Evolutionary conservation across 53 echinoderm and acorn worm species (phyloP).

Genomic region (Luidia sarsii): DNA sequence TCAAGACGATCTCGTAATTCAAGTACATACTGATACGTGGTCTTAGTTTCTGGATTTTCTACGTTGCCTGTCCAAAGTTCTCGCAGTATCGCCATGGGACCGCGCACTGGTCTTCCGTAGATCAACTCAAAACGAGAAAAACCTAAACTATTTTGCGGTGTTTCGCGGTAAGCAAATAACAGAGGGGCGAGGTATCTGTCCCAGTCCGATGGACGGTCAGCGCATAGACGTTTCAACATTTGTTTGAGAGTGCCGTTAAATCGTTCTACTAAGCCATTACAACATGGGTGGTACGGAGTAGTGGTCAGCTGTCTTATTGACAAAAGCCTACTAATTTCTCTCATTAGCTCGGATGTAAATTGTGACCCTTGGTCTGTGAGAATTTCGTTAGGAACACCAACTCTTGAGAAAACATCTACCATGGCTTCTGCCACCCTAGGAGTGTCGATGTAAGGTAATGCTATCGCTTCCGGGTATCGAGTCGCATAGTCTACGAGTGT

Average conservation of each 20-base stretch:
- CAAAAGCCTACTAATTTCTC: conserved; percentile 43
- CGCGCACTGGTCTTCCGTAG: conserved; percentile 41
- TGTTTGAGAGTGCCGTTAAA: conserved; percentile 49
- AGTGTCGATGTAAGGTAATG: conserved; percentile 48
- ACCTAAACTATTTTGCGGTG: conserved; percentile 31
- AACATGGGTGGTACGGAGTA: conserved; percentile 25
- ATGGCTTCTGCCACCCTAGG: conserved; percentile 51
- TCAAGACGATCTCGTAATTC: conserved; percentile 42
- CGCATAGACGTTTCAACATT: conserved; percentile 57
- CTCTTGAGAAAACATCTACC: conserved; percentile 32
- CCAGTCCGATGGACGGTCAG: conserved; percentile 51
- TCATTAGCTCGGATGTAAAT: conserved; percentile 49
- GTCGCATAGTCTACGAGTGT: conserved; percentile 57
- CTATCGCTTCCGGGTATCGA: conserved; percentile 22
- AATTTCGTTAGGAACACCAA: conserved; percentile 56
- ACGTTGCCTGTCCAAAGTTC: conserved; percentile 50
- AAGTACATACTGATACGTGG: conserved; percentile 49
- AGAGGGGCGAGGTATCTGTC: conserved; percentile 41
- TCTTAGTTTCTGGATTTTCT: conserved; percentile 35
- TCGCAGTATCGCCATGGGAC: conserved; percentile 47
- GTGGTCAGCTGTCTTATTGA: conserved; percentile 40
- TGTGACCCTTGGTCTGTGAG: conserved; percentile 49
- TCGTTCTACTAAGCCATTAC: conserved; percentile 49
- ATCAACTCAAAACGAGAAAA: conserved; percentile 55
- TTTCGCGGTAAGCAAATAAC: conserved; percentile 35